Base-by-base conservation (phyloP, 2,797 vertebrate genomes). In the Molossus molossus region DNA sequence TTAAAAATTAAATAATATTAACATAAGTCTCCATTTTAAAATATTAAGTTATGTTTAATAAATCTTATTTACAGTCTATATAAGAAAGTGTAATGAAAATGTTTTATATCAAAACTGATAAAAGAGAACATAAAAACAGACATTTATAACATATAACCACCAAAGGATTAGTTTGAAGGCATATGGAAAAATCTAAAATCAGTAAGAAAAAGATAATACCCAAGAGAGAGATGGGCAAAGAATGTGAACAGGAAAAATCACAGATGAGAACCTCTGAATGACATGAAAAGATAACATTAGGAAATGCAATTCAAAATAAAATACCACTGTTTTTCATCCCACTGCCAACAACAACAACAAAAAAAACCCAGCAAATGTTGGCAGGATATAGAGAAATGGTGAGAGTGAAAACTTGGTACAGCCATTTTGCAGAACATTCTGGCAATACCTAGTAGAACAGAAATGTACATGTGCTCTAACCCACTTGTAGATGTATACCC, bases 1-100 rank as follows among this genome's bases (percentile, higher is more conserved):
- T 60, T 77, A 72, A 91, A 88, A 95, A 93, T 27, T 40, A 72
- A 90, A 91, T 18, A 62, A 80, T 87, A 64, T 90, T 53, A 86
- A 73, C n/a, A 64, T 10, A 94, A 82, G 50, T 57, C 20, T 83
- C 25, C 64, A 82, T 65, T 83, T 77, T 15, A 55, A 90, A 82
- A 83, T 48, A 77, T 21, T 10, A 57, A n/a, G 25, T 70, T 80
- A 50, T 58, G 60, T 77, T 76, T 83, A 79, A 76, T 27, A 81
- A 77, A 87, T 25, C 60, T 3, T 80, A 62, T 23, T 62, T 62
- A 69, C 0, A 81, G 48, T 13, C 15, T 29, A 55, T 20, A 79
- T 15, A 76, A 57, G 48, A 92, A 67, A 91, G 50, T 87, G 10
- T 14, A 57, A 6, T 75, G 21, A 67, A 85, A 90, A 80, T 87